A percentile compares a stretch with the other conserved stretches of the same genome.
Conservation (phyloP, 2,113 vertebrate species). For the Pseudopipra pipra region DNA sequence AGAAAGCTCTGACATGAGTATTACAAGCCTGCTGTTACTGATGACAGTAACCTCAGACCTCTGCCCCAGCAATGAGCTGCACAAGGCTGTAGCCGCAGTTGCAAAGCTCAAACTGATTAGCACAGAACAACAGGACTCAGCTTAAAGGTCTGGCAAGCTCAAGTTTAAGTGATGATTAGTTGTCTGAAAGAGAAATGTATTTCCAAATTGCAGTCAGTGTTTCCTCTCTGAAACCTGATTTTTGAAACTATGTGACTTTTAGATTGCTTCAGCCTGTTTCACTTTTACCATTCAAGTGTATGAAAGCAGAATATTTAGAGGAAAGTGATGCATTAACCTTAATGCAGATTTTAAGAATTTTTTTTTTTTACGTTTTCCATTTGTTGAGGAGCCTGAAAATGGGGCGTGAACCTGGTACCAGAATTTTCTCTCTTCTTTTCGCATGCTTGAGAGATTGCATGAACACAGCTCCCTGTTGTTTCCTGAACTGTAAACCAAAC, state of each 20-base stretch:
- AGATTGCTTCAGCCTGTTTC: not conserved
- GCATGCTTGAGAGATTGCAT: not conserved
- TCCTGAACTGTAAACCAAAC: not conserved
- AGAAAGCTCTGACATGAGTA: not conserved
- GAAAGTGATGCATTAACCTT: not conserved
- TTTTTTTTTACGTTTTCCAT: not conserved
- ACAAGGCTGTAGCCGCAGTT: rapidly evolving
- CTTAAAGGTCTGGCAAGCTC: not conserved
- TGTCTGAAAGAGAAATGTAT: not conserved
- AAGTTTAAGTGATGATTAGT: not conserved
- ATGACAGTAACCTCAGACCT: not conserved
- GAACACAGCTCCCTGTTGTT: not conserved
- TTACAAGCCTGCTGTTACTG: not conserved
- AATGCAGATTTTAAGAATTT: too few relatives aligned
- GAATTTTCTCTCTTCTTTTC: not conserved
- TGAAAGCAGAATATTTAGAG: not conserved
- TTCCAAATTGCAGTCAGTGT: not conserved
- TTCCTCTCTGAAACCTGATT: not conserved
- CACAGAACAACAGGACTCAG: not conserved
- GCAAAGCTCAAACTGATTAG: not conserved
- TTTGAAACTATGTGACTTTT: not conserved
- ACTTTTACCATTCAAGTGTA: not conserved
- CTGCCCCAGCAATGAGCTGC: not conserved
- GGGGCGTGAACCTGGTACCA: not conserved
- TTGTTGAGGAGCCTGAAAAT: not conserved